A percentile compares a stretch with the other conserved stretches of the same genome.
phyloP scores from a whole-genome alignment of 2,113 vertebrate genomes.

The Platysteira castanea region DNA sequence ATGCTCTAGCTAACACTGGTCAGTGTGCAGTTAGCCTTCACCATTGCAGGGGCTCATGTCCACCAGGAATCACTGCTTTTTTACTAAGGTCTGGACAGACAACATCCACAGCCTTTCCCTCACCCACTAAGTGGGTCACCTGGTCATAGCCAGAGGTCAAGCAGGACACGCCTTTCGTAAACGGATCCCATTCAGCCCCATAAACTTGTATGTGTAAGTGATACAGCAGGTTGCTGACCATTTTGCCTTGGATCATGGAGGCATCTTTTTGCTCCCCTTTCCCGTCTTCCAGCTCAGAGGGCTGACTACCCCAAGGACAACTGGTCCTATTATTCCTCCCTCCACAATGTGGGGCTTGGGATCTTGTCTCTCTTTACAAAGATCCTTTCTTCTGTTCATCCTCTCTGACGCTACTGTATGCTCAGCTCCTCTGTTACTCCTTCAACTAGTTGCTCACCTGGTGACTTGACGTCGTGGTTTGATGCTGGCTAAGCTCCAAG shows the following conservation, averaged over 20 bases:
- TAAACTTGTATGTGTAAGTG: neutral
- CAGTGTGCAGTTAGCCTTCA: neutral
- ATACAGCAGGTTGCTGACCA: neutral
- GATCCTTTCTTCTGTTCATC: neutral
- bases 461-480: neutral
- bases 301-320: accelerated
- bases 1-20: neutral
- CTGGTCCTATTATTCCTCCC: neutral
- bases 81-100: neutral
- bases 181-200: neutral
- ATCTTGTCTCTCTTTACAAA: neutral
- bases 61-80: neutral
- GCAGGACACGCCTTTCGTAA: neutral
- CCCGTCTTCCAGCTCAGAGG: neutral
- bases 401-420: neutral
- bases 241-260: neutral
- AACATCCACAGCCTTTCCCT: neutral
- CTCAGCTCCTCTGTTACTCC: neutral
- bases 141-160: neutral
- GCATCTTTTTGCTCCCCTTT: neutral
- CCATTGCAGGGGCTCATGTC: neutral
- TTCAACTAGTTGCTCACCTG: neutral
- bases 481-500: too few species aligned
- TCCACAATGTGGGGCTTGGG: neutral
- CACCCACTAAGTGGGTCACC: neutral